phyloP scores from a whole-genome alignment of 1,140 invertebrate species.

The Cephus cinctus region DNA sequence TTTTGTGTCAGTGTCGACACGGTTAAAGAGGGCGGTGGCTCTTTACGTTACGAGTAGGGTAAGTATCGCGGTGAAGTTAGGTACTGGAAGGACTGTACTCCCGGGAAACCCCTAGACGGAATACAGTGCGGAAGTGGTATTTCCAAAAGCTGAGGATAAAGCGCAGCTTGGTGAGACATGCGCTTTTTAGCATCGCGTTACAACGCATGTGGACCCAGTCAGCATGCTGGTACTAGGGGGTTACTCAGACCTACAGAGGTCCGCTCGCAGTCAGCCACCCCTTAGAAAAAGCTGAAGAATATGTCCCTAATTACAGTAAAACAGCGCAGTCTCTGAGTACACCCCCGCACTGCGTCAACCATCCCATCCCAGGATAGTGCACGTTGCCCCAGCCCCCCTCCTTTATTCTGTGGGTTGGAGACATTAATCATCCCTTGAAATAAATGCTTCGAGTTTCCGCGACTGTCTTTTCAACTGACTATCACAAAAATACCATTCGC shows the following conservation, averaged over 20 bases:
- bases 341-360: conserved; percentile 40
- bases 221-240: neutral
- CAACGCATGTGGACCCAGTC: neutral
- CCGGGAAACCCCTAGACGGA: too few relatives aligned
- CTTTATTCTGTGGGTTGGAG: too few relatives aligned
- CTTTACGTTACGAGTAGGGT: too few relatives aligned
- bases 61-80: too few relatives aligned
- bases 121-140: too few relatives aligned
- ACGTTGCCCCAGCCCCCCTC: too few relatives aligned
- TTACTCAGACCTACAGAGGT: too few relatives aligned
- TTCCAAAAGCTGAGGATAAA: too few relatives aligned
- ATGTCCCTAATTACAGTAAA: conserved; percentile 50
- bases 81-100: too few relatives aligned
- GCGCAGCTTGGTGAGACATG: neutral
- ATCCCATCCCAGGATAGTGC: conserved; percentile 23
- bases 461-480: conserved; percentile 26
- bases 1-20: too few relatives aligned
- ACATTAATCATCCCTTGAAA: conserved; percentile 49
- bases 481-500: too few relatives aligned
- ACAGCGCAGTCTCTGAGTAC: conserved; percentile 40
- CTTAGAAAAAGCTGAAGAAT: conserved; percentile 42
- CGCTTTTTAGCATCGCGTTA: conserved; percentile 3
- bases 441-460: conserved; percentile 44
- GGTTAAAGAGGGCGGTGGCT: too few relatives aligned
- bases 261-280: conserved; percentile 12